These are phyloP conservation scores for Toxostoma redivivum DNA, from an alignment of 2,113 vertebrate species.

Conservation along the genomic window DNA sequence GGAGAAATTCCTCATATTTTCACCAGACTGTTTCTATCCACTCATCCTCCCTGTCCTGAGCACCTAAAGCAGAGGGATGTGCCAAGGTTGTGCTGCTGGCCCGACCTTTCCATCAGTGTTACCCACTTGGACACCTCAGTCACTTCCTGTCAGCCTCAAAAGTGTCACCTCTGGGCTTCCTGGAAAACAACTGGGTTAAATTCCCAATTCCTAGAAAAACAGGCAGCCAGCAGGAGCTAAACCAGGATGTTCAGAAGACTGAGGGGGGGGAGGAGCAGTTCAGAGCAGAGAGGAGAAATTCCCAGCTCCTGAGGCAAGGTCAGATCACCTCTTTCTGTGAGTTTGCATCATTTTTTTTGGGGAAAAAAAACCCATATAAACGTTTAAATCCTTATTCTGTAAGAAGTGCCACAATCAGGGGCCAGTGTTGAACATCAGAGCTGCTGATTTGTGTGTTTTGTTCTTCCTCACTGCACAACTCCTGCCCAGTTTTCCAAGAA, in stretches of 20 bases:
- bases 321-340: not conserved
- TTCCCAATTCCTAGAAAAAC: not conserved
- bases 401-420: not conserved
- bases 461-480: not conserved
- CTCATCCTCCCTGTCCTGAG: accelerated
- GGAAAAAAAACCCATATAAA: accelerated
- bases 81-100: not conserved
- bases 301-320: not conserved
- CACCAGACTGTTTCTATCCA: not conserved
- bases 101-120: not conserved
- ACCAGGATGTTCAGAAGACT: not conserved
- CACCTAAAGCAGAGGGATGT: not conserved
- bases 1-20: not conserved
- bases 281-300: not conserved
- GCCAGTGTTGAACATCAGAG: not conserved
- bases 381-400: not conserved
- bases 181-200: not conserved
- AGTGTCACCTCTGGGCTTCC: not conserved
- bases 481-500: not conserved
- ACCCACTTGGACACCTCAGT: not conserved
- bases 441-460: not conserved
- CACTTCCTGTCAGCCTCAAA: not conserved
- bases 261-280: not conserved
- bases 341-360: accelerated
- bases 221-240: not conserved